phyloP scores from a whole-genome alignment of 2,113 vertebrate genomes.

The Pionites leucogaster region DNA sequence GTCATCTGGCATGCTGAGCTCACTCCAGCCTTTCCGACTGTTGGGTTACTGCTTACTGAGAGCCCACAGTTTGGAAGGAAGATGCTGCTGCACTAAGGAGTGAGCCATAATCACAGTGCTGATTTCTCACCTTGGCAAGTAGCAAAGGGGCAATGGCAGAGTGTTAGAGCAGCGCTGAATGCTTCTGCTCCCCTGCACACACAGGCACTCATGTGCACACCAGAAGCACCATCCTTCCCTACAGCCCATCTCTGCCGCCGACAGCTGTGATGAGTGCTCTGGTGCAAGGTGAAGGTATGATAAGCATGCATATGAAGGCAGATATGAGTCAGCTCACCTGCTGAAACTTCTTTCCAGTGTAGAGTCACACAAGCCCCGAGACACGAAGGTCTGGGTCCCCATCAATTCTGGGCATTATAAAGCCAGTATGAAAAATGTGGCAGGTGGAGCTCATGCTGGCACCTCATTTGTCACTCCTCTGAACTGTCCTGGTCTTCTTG shows the following conservation, averaged over 20 bases:
- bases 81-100: not conserved
- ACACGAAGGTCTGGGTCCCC: not conserved
- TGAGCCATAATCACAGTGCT: not conserved
- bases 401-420: not conserved
- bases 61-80: not conserved
- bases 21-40: not conserved
- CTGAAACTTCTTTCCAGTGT: not conserved
- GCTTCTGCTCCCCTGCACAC: not conserved
- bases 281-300: not conserved
- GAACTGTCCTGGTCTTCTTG: not conserved
- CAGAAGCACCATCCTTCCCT: not conserved
- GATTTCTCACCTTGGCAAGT: not conserved
- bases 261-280: rapidly evolving
- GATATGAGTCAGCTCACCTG: not conserved
- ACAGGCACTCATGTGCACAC: not conserved
- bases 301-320: not conserved
- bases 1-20: not conserved
- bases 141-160: not conserved
- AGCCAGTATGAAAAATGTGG: not conserved
- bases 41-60: not conserved
- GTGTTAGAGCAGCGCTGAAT: not conserved
- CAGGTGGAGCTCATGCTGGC: slow-evolving; percentile 19
- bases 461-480: slow-evolving; percentile 4
- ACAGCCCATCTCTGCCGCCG: not conserved
- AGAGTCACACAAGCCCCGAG: not conserved